A percentile compares a stretch with the other conserved stretches of the same genome.
phyloP scores from a whole-genome alignment of 2,113 vertebrate genomes.

The Erythrolamprus reginae region DNA sequence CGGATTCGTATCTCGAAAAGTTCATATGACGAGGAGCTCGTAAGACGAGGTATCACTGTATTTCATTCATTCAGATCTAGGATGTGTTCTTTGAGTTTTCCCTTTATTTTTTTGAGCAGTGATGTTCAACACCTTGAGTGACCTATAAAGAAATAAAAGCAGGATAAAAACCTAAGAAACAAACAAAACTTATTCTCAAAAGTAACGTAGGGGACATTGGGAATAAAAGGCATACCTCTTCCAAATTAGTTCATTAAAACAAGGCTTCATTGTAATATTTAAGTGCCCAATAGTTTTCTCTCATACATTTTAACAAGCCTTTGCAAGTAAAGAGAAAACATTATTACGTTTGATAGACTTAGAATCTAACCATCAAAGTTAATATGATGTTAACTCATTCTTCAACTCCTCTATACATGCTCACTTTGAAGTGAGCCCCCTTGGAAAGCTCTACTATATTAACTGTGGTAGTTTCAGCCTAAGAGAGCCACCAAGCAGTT shows the following conservation, averaged over 20 bases:
- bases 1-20: too few relatives aligned
- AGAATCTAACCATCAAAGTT: neutral
- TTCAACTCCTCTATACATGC: neutral
- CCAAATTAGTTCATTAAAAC: neutral
- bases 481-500: neutral
- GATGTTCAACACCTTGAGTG: neutral
- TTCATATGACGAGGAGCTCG: too few relatives aligned
- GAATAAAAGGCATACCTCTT: neutral
- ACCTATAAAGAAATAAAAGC: neutral
- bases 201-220: neutral
- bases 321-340: neutral
- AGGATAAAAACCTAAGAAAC: neutral
- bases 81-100: too few relatives aligned
- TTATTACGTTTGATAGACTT: neutral
- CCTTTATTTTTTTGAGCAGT: too few relatives aligned
- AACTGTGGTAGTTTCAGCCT: neutral
- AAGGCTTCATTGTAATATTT: neutral
- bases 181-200: neutral
- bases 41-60: too few relatives aligned
- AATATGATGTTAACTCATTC: neutral
- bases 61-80: too few relatives aligned
- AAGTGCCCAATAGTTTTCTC: neutral
- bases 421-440: neutral
- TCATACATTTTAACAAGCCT: neutral
- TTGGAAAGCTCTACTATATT: neutral